phyloP scores from a whole-genome alignment of 1,140 invertebrate genomes.

The Kradibia gibbosae region DNA sequence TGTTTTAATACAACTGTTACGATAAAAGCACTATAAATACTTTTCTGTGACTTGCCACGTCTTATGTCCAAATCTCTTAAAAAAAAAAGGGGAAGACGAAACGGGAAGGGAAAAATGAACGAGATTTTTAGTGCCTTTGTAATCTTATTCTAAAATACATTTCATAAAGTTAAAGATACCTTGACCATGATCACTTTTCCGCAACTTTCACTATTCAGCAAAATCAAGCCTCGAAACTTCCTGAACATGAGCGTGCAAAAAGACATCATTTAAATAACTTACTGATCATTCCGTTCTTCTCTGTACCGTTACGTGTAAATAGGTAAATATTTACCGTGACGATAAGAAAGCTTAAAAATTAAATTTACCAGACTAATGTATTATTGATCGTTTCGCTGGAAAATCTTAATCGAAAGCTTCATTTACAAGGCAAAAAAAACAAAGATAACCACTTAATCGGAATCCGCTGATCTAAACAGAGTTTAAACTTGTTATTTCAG shows the following conservation, averaged over 20 bases:
- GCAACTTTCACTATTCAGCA: not conserved
- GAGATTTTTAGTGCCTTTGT: not conserved
- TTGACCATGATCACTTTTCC: not conserved
- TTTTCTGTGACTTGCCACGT: not conserved
- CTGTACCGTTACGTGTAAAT: not conserved
- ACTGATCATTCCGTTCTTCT: not conserved
- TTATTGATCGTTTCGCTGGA: not conserved
- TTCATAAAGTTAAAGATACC: not conserved
- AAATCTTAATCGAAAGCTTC: not conserved
- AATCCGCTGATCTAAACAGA: slow-evolving; percentile 2
- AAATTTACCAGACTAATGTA: not conserved
- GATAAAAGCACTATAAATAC: slow-evolving; percentile 2
- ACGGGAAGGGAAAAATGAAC: too few relatives aligned
- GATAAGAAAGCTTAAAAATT: not conserved
- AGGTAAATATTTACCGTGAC: not conserved
- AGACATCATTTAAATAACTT: not conserved
- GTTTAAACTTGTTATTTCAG: slow-evolving; percentile 15
- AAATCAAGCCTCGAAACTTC: not conserved
- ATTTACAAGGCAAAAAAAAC: not conserved
- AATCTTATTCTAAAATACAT: slow-evolving; percentile 10
- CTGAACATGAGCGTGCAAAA: not conserved
- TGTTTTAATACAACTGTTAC: slow-evolving; percentile 5
- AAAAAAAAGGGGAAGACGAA: not conserved
- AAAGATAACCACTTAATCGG: slow-evolving; percentile 5
- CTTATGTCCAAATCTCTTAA: not conserved